Base-by-base conservation (phyloP, 2,888 invertebrate species). In the Cyclophora punctaria region DNA sequence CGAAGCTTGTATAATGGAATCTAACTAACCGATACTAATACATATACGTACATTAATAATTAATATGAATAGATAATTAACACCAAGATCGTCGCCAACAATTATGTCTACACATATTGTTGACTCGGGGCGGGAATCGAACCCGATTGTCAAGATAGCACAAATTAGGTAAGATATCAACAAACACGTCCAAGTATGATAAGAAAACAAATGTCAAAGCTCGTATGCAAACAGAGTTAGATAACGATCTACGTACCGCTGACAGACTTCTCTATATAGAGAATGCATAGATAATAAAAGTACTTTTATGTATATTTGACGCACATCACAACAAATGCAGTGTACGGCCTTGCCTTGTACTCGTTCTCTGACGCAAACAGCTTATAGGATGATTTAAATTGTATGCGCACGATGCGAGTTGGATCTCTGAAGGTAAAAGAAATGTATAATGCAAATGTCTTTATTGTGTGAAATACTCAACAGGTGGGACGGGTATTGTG, bases 301-400 rank as follows among this genome's bases (percentile, higher is more conserved):
- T 51, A 53, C 47, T 40, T 47, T 60, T 61, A 51, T 48, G 50
- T 49, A 59, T 56, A 48, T 56, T 59, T 51, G 64, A 65, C 59
- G 62, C 59, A 59, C 60, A 59, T 51, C 55, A 57, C 60, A 59
- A 52, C 55, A 57, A 58, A 64, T 59, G 55, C 62, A 58, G 54
- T 59, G 55, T 57, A 52, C 58, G 65, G 56, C 64, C 68, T 66
- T 64, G 59, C 51, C 53, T 61, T 60, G 63, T 60, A 59, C 62
- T 57, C 59, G 59, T 50, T 60, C 48, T 46, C 54, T 72, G 71
- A 73, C 73, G 71, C 67, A 71, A 65, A 62, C 59, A 48, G 59
- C 56, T 62, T 57, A 57, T 50, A 59, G 50, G 51, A 63, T 60
- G 57, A 59, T 66, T 64, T 64, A 61, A 61, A 68, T 62, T 64